Conservation (phyloP, 92 coral and sea anemone species). For the Epizoanthus rinbou region DNA sequence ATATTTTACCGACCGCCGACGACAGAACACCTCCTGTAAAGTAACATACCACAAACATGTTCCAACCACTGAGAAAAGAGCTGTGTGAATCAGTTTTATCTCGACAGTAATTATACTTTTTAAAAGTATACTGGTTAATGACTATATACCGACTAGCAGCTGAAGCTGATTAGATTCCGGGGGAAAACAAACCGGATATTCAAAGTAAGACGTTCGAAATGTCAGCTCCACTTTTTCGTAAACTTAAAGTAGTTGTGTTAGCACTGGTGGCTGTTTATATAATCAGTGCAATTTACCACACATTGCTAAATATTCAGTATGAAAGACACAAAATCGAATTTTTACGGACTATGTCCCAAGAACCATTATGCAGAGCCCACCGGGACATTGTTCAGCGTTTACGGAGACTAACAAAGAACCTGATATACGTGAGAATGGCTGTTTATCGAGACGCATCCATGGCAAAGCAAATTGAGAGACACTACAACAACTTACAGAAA, state of each 20-base stretch:
- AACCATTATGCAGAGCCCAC: slow-evolving; percentile 73
- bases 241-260: slow-evolving; percentile 51
- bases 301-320: slow-evolving; percentile 48
- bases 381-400: slow-evolving; percentile 54
- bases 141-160: background rate
- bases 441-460: slow-evolving; percentile 64
- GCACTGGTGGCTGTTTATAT: slow-evolving; percentile 50
- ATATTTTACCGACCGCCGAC: too few relatives aligned
- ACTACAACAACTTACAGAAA: slow-evolving; percentile 76
- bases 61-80: background rate
- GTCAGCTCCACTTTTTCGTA: slow-evolving; percentile 52
- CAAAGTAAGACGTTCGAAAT: slow-evolving; percentile 15
- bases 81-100: slow-evolving; percentile 7
- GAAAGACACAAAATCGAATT: slow-evolving; percentile 41
- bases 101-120: slow-evolving; percentile 16
- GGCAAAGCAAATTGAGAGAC: slow-evolving; percentile 70
- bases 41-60: background rate
- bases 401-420: slow-evolving; percentile 58
- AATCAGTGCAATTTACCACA: slow-evolving; percentile 51
- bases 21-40: too few relatives aligned
- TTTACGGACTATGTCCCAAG: slow-evolving; percentile 41
- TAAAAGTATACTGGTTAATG: background rate
- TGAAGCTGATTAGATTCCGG: slow-evolving; percentile 11
- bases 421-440: slow-evolving; percentile 64
- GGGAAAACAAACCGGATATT: background rate